Percentiles rank a stretch among this genome's conserved stretches.
phyloP scores from a whole-genome alignment of 2,888 invertebrate species.

The Apodemia hepburni region DNA sequence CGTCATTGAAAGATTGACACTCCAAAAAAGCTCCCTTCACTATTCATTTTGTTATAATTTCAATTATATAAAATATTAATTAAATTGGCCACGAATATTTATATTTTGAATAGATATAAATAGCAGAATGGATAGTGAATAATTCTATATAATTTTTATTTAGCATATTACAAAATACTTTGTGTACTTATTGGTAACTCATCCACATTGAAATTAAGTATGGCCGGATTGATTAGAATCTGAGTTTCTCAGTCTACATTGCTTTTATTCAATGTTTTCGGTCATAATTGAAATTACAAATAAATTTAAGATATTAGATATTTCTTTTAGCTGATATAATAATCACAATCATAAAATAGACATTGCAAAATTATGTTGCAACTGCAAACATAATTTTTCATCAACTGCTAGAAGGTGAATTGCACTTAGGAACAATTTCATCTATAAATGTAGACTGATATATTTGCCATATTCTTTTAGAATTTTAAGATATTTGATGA shows the following conservation, averaged over 20 bases:
- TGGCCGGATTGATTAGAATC: too few relatives aligned
- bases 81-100: too few relatives aligned
- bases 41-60: neutral
- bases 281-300: neutral
- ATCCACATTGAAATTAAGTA: neutral
- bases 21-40: neutral
- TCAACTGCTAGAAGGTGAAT: conserved; percentile 17
- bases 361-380: neutral
- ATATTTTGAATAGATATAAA: neutral
- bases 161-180: neutral
- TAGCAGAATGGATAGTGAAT: neutral
- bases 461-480: conserved; percentile 30
- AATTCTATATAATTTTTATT: neutral
- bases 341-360: neutral
- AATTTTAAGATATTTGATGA: conserved; percentile 19
- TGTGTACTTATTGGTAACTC: conserved; percentile 2
- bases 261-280: neutral
- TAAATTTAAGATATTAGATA: neutral
- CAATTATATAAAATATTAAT: neutral
- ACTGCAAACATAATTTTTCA: neutral
- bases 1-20: neutral
- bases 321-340: neutral
- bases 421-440: conserved; percentile 2
- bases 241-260: neutral
- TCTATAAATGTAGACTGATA: conserved; percentile 27